These are phyloP conservation scores for Symphodus melops DNA, from an alignment of 2,113 vertebrate genomes.

Conservation along the genomic window DNA sequence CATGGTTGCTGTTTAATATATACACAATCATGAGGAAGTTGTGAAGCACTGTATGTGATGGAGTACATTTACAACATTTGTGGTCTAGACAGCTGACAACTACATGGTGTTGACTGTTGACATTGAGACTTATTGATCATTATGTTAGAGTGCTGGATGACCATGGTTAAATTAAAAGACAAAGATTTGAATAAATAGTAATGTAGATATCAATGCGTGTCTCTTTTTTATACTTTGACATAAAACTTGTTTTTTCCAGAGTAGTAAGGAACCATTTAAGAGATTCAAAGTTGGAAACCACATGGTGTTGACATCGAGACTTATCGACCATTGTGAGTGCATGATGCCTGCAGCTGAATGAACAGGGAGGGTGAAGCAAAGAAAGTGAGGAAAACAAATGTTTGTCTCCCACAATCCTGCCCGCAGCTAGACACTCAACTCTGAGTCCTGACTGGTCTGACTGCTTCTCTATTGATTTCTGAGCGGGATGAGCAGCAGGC, in stretches of 20 bases:
- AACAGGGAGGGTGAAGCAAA: slow-evolving; percentile 33
- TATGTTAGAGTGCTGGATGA: slow-evolving; percentile 27
- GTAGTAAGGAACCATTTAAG: background rate
- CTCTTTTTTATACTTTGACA: background rate
- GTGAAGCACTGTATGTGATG: background rate
- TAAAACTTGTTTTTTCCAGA: background rate
- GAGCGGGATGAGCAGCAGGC: slow-evolving; percentile 39
- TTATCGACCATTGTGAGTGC: slow-evolving; percentile 66
- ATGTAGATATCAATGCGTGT: too few species aligned
- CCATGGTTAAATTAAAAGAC: slow-evolving; percentile 40
- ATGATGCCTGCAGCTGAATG: slow-evolving; percentile 46
- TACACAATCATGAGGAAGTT: background rate
- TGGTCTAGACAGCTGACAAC: background rate
- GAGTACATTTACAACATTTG: too few species aligned
- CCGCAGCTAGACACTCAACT: slow-evolving; percentile 59
- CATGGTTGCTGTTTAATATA: background rate
- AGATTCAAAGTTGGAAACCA: background rate
- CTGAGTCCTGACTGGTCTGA: slow-evolving; percentile 74
- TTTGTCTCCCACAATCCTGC: slow-evolving; percentile 47
- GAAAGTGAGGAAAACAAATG: slow-evolving; percentile 42
- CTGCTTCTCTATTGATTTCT: slow-evolving; percentile 71
- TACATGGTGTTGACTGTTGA: slow-evolving; percentile 52
- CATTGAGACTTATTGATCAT: slow-evolving; percentile 78
- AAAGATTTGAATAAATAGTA: too few species aligned
- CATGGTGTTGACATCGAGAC: slow-evolving; percentile 74